Evolutionary conservation across 2,113 vertebrate genomes (phyloP), one percentile per base, ranked within the genome.

Genomic region (Brienomyrus brachyistius): DNA sequence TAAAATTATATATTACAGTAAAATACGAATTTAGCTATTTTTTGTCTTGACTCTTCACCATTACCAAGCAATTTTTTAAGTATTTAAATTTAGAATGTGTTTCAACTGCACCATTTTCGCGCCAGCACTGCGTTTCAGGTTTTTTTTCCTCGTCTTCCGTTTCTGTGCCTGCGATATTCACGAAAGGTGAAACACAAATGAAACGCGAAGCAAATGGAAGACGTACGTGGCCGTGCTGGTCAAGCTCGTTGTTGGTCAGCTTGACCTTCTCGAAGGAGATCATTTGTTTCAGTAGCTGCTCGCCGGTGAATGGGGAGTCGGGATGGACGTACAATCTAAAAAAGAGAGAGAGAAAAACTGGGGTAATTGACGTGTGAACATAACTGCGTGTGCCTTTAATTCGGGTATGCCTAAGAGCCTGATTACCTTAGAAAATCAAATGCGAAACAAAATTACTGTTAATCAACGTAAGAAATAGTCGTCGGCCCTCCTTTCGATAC

Each of bases 181-280:
- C 11, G 21, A 21, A 80, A 40, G 1, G n/a, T 80, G 10, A 35
- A 10, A 31, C 27, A 43, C 31, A 6, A 13, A 40, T 51, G 8
- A 48, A 86, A 86, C 21, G n/a, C 11, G 2, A 10, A 51, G 1
- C 0, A 27, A 59, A 89, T 23, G 6, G 56, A 35, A 3, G 88
- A 96, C 98, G 96, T 94, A 99, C 98, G 0, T 99, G 98, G 92
- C 98, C 98, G 0, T 99, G 98, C 77, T 99, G 98, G 91, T 99
- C 98, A 95, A 99, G 95, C 50, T 99, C 98, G 0, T 99, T 99
- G 95, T 99, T 99, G 17, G 98, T 99, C 90, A 99, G 97, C 83
- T 99, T 99, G 92, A 99, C 98, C 94, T 99, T 99, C 94, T 99
- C 98, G 1, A 99, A 99, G 31, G 98, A 99, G 89, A 99, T 98